phyloP scores from a whole-genome alignment of 2,113 vertebrate genomes.

The Azemiops feae region DNA sequence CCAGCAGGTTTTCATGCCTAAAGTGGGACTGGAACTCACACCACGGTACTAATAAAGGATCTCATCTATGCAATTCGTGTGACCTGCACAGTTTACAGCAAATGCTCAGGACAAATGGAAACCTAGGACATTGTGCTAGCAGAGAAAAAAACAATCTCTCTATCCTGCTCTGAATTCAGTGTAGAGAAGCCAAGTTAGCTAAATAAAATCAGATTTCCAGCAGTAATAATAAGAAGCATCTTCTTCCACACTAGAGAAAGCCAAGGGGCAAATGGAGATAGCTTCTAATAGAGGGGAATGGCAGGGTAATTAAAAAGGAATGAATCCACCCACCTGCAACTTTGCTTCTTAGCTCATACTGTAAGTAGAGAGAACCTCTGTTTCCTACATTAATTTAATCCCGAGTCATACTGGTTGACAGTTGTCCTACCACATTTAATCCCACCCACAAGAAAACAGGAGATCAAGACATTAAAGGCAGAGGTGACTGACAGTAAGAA shows the following conservation, averaged over 20 bases:
- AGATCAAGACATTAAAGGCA: background rate
- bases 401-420: background rate
- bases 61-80: background rate
- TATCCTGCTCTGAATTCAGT: background rate
- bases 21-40: background rate
- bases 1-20: background rate
- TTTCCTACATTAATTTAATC: background rate
- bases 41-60: background rate
- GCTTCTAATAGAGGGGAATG: background rate
- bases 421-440: background rate
- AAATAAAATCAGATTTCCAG: background rate
- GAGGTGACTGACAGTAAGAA: background rate
- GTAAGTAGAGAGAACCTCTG: background rate
- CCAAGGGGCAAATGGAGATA: background rate
- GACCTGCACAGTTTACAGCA: background rate
- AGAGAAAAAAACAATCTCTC: background rate
- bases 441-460: background rate
- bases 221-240: background rate
- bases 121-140: background rate
- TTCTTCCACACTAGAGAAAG: background rate
- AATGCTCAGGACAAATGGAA: background rate
- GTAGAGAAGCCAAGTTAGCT: background rate
- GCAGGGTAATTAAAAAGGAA: background rate
- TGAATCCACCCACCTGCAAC: background rate
- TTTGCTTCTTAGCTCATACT: background rate